phyloP scores from a whole-genome alignment of 1,140 invertebrate genomes.

The Polyergus mexicanus region DNA sequence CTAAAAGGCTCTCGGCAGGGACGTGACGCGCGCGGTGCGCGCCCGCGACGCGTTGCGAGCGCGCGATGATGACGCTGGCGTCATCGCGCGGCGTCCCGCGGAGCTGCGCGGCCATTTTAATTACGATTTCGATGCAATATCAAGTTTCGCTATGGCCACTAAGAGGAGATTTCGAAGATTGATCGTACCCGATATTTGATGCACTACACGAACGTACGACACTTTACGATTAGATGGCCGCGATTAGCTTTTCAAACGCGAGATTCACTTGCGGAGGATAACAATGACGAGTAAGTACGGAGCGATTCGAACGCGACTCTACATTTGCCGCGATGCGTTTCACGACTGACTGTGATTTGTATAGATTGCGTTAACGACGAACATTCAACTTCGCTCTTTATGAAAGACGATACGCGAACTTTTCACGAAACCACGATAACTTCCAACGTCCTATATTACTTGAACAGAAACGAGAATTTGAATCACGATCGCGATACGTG shows the following conservation, averaged over 20 bases:
- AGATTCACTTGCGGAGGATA: neutral
- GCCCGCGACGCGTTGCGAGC: constrained; percentile 70
- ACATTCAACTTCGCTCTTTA: neutral
- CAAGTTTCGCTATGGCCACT: too few relatives aligned
- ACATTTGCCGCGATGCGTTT: too few relatives aligned
- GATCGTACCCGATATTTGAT: neutral
- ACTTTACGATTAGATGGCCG: neutral
- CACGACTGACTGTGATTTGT: neutral
- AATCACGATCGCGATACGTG: neutral
- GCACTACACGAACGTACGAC: neutral
- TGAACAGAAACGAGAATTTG: neutral
- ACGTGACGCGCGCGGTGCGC: constrained; percentile 75
- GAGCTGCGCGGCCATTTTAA: constrained; percentile 9
- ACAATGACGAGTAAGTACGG: neutral
- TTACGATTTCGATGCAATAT: neutral
- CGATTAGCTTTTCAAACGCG: too few relatives aligned
- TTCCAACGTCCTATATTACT: too few relatives aligned
- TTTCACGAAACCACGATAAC: too few relatives aligned
- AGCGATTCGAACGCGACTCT: neutral
- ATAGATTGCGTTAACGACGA: neutral
- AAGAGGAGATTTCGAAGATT: too few relatives aligned
- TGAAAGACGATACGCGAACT: too few relatives aligned
- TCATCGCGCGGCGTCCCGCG: constrained; percentile 51
- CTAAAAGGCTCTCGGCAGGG: constrained; percentile 77
- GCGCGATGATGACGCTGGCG: constrained; percentile 33